Evolutionary conservation across 92 coral and sea anemone genomes (phyloP).

Genomic region (Siderastrea siderea): DNA sequence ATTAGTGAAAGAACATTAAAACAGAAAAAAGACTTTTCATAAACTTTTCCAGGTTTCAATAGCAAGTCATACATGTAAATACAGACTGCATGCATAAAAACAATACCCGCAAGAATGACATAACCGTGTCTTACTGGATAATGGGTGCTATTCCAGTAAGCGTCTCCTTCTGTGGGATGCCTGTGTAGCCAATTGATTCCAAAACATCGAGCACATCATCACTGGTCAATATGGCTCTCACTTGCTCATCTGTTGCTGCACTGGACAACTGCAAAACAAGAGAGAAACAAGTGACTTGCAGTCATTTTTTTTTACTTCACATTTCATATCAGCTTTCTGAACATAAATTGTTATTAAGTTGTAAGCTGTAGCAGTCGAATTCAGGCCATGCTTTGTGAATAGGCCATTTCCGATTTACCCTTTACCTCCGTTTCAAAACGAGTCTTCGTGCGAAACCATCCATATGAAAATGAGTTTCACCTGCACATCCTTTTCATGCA

Average conservation of each 20-base stretch:
- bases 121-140: conserved; percentile 59
- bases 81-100: no score
- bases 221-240: conserved; percentile 46
- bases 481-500: no score
- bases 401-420: no score
- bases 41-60: background rate
- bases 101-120: background rate
- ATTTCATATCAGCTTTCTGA: no score
- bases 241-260: conserved; percentile 70
- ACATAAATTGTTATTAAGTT: no score
- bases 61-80: background rate
- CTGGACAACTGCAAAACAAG: conserved; percentile 50
- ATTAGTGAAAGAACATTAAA: background rate
- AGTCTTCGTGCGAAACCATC: no score
- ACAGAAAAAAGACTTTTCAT: background rate
- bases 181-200: conserved; percentile 64
- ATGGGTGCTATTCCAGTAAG: conserved; percentile 57
- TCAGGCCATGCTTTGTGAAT: no score
- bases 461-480: no score
- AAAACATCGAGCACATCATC: conserved; percentile 74
- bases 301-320: no score
- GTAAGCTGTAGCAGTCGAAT: no score
- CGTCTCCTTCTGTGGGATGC: conserved; percentile 81
- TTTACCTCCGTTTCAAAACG: no score
- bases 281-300: no score